Evolutionary conservation across 2,888 invertebrate species (phyloP), one percentile per base, ranked within the genome.

Genomic region (Thysanoteuthis rhombus): DNA sequence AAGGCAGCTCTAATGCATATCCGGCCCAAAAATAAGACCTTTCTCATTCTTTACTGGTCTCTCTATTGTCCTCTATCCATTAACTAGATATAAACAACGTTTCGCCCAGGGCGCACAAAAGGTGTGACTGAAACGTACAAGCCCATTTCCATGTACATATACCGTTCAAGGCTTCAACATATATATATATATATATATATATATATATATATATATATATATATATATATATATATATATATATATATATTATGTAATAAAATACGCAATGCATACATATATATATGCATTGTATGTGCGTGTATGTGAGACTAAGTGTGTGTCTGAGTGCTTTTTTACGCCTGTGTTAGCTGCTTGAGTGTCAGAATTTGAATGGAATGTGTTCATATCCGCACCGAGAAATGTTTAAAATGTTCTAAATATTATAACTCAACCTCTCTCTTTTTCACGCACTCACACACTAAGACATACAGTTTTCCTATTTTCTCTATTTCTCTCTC

Each of bases 1-100:
- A 75, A 75, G 75, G 75, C 75, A 75, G 75, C 75, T 75, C 75
- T 75, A 75, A 75, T 75, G 75, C 75, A 75, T 75, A 75, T 75
- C 75, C 75, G 75, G 75, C 75, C 75, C 75, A 75, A 75, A 75
- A 75, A 75, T 75, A 75, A 75, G 75, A 75, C 75, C 75, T 75
- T 75, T 75, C 75, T 75, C 75, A 75, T 75, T 75, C 75, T 36
- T 36, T 75, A 12, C n/a, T 75, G 75, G 75, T 75, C 75, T 16
- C n/a, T 75, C 75, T 75, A n/a, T 75, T 75, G 75, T 75, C 75
- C n/a, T 75, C n/a, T 75, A 75, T 75, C 75, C 75, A 75, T 75
- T 75, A 75, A 75, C 75, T 75, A 75, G 75, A n/a, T 75, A 75
- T 75, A 75, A 75, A 75, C 75, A 75, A 75, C 75, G 75, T 75